Evolutionary conservation across 2,797 vertebrate species (phyloP), one percentile per base, ranked within the genome.

Genomic region (Hoplostethus atlanticus): DNA sequence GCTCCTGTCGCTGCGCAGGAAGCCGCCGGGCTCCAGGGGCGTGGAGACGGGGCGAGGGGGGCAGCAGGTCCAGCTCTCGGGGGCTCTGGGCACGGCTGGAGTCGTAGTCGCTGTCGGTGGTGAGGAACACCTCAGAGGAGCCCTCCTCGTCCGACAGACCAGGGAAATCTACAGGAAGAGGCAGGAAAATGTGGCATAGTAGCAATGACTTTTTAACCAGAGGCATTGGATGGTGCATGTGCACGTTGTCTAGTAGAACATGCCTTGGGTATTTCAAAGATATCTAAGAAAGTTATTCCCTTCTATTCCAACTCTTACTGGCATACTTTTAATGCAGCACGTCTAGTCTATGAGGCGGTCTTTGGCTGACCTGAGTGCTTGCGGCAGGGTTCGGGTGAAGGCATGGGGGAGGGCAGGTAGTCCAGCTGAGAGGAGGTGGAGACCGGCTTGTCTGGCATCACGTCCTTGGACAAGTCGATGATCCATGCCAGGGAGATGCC

Each of bases 61-160:
- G 95, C n/a, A 97, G 73, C 55, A 97, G 92, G 89, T 98, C 97
- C 1, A 97, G 91, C 81, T 98, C 96, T 16, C 95, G 94, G 0
- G 96, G 96, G 83, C 96, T 98, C 81, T 96, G 96, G 0, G 96
- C 96, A 2, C 95, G 93, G 80, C 96, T 97, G 60, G 96, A 97
- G 89, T 96, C 96, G 0, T 96, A 97, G 89, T 97, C 96, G 0
- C 96, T 97, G 84, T 97, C 96, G 0, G 96, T 96, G 69, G 96
- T 95, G 88, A 97, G 94, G 92, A 98, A 98, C 83, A 98, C 96
- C 87, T 98, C 96, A 0, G 96, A 97, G 2, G 96, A 96, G 66
- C 96, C 96, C 61, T 98, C 96, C 68, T 97, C 97, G 1, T 97
- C 96, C 0, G 96, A 97, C 3, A 94, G 81, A n/a, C 89, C 90